A percentile compares a stretch with the other conserved stretches of the same genome.
phyloP scores from a whole-genome alignment of 2,888 invertebrate genomes.

The Sminthurinus aureus region DNA sequence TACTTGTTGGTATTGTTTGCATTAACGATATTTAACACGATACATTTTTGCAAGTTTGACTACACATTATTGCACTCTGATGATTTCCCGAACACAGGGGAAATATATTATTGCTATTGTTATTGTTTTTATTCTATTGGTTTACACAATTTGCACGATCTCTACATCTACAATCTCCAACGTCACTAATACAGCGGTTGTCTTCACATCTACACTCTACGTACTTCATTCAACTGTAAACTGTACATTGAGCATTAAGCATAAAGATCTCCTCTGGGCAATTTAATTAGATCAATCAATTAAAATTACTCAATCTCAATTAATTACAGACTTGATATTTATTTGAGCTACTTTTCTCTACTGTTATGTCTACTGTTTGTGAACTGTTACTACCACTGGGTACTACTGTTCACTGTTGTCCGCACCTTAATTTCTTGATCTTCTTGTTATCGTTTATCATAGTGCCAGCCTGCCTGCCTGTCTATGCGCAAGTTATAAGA shows the following conservation, averaged over 20 bases:
- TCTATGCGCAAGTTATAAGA: not conserved
- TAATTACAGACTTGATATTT: conserved; percentile 21
- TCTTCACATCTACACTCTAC: not conserved
- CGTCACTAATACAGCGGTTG: not conserved
- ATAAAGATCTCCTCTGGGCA: too few species aligned
- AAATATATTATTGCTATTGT: not conserved
- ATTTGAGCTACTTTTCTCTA: conserved; percentile 11
- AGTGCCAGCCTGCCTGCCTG: not conserved
- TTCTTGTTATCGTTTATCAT: not conserved
- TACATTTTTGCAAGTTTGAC: too few species aligned
- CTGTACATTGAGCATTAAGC: too few species aligned
- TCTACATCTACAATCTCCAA: not conserved
- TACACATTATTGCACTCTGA: too few species aligned
- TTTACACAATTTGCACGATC: not conserved
- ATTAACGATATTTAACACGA: not conserved
- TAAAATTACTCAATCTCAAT: conserved; percentile 18
- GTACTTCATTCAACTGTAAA: not conserved
- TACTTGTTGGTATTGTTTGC: not conserved
- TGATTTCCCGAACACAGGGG: not conserved
- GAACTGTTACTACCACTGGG: too few species aligned
- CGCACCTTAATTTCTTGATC: not conserved
- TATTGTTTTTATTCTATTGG: not conserved
- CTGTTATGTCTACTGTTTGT: not conserved
- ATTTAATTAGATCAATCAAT: conserved; percentile 17
- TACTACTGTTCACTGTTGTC: not conserved